Conservation (phyloP, 2,888 invertebrate genomes). For the Tuberolachnus salignus region DNA sequence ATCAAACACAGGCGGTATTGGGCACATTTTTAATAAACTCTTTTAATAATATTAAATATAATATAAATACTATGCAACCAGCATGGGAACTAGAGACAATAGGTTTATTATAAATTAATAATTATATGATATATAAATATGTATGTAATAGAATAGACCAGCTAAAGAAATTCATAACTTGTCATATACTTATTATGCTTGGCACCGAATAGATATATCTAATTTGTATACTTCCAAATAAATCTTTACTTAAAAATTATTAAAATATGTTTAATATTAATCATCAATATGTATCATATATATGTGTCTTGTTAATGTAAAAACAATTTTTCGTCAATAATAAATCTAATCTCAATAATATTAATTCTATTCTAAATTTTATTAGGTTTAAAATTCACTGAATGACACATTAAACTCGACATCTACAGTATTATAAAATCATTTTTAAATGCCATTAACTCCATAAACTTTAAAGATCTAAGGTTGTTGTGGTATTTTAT, state of each 20-base stretch:
- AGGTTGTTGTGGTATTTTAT: constrained; percentile 4
- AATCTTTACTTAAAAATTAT: constrained; percentile 12
- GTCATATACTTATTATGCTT: neutral
- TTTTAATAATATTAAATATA: constrained; percentile 1
- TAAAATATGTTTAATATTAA: constrained; percentile 30
- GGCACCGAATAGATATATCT: neutral
- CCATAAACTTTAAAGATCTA: constrained; percentile 22
- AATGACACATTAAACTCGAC: constrained; percentile 20
- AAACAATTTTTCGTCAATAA: constrained; percentile 16
- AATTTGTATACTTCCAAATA: constrained; percentile 26
- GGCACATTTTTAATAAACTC: neutral
- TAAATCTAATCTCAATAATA: constrained; percentile 14
- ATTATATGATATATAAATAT: constrained; percentile 14
- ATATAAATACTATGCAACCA: constrained; percentile 21
- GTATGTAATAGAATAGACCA: neutral
- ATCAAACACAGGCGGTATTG: constrained; percentile 24
- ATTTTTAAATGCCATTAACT: constrained; percentile 43
- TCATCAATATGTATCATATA: neutral
- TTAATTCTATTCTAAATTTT: constrained; percentile 19
- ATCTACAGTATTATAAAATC: constrained; percentile 30
- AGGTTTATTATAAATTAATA: constrained; percentile 8
- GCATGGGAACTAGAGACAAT: constrained; percentile 5
- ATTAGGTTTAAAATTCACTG: constrained; percentile 17
- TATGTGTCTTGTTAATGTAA: constrained; percentile 26
- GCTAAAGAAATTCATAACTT: constrained; percentile 16